A percentile compares a stretch with the other conserved stretches of the same genome.
These are phyloP conservation scores for Amphipyra berbera DNA, from an alignment of 2,888 invertebrate genomes.

Conservation along the genomic window DNA sequence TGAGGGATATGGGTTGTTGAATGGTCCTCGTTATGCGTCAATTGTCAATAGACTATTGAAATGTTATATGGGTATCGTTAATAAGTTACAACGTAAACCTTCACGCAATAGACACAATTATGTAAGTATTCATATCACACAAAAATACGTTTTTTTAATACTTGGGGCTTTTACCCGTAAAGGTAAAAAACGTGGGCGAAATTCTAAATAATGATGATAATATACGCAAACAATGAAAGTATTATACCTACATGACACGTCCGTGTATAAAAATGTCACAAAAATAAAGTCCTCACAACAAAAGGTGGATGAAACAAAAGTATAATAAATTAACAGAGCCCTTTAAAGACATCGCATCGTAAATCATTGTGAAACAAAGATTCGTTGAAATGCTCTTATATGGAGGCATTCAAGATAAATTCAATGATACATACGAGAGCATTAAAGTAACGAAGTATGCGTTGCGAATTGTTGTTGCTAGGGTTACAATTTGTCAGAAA, in stretches of 20 bases:
- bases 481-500: neutral
- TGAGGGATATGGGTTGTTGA: conserved; percentile 28
- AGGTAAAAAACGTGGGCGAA: conserved; percentile 16
- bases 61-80: conserved; percentile 8
- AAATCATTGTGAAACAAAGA: conserved; percentile 56
- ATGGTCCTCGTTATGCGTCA: conserved; percentile 39
- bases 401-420: conserved; percentile 45
- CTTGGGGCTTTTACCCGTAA: neutral
- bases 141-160: neutral
- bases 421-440: conserved; percentile 33
- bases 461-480: conserved; percentile 11
- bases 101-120: neutral
- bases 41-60: conserved; percentile 28
- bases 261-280: conserved; percentile 34
- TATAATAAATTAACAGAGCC: conserved; percentile 56
- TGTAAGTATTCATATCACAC: neutral
- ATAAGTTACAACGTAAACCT: conserved; percentile 4
- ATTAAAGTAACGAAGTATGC: conserved; percentile 32
- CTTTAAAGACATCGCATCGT: conserved; percentile 56
- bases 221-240: conserved; percentile 35
- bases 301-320: conserved; percentile 55
- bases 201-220: conserved; percentile 25
- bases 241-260: conserved; percentile 26
- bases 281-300: conserved; percentile 44
- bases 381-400: conserved; percentile 38